phyloP scores from a whole-genome alignment of 2,888 invertebrate species.

The Dusona sp. region DNA sequence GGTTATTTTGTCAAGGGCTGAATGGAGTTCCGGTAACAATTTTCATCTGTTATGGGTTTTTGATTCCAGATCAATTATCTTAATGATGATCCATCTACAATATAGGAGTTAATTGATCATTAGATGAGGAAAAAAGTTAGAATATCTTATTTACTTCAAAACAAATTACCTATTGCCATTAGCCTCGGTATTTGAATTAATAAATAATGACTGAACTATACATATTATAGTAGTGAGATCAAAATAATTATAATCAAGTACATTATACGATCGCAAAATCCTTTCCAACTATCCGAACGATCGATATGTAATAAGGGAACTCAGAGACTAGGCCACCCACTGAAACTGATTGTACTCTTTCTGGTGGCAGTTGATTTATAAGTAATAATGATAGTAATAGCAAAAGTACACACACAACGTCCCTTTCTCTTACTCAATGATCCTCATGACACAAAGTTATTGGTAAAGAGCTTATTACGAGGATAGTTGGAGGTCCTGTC shows the following conservation, averaged over 20 bases:
- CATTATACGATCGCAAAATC: too few relatives aligned
- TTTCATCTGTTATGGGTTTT: background rate
- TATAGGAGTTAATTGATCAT: background rate
- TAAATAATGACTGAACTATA: background rate
- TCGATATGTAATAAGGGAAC: background rate
- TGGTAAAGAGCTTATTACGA: conserved; percentile 40
- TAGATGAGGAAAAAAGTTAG: background rate
- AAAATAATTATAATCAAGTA: background rate
- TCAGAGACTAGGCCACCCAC: background rate
- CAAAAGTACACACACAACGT: background rate
- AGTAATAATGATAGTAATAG: background rate
- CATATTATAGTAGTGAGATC: background rate
- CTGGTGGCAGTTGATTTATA: background rate
- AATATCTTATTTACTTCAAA: background rate
- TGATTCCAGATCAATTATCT: background rate
- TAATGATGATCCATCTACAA: background rate
- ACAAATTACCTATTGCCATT: too few relatives aligned
- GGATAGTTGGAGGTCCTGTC: conserved; percentile 39
- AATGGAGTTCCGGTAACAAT: background rate
- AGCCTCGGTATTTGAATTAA: too few relatives aligned
- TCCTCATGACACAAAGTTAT: conserved; percentile 3
- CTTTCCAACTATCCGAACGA: background rate
- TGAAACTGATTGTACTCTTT: background rate
- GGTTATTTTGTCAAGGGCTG: background rate
- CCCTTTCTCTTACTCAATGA: background rate